Evolutionary conservation across 2,888 invertebrate genomes (phyloP), one percentile per base, ranked within the genome.

Genomic region (Fragum sueziense): DNA sequence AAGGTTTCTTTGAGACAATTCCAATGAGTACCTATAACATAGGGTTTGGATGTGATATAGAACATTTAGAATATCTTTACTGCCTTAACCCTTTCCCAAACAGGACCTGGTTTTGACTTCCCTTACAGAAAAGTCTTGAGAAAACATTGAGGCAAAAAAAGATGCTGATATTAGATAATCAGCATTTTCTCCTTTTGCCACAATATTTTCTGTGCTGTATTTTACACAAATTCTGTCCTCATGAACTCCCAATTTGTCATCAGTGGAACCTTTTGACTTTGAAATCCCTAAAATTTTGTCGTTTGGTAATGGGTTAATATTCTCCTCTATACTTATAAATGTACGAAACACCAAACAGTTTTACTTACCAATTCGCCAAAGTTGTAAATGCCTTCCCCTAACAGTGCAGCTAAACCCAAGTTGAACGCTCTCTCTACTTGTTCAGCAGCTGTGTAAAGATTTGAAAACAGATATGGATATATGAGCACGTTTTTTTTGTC

Each of bases 381-480:
- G 93, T 99, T 99, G 93, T 99, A 99, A 27, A 99, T 97, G 29
- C 97, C 97, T 54, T 92, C 90, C 51, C 93, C 99, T 1, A 99
- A 94, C 31, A 99, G 95, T 0, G 98, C 99, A 0, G 99, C 99
- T 9, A 99, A 94, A 0, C 98, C 97, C 4, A 99, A 95, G 88
- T 98, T 96, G 91, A 97, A 97, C 0, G 99, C 99, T 88, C 97
- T 86, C 70, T 93, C 92, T 41, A 81, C 84, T 82, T 92, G 92
- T 67, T 93, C 93, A 52, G 80, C 86, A 79, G 74, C 90, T 89
- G 86, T 25, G 81, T 37, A 37, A 37, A 14, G 37, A 37, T 9
- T 84, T 22, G 67, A 70, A 71, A 59, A 37, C n/a, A n/a, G n/a
- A n/a, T n/a, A n/a, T n/a, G n/a, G n/a, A n/a, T n/a, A n/a, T n/a